Base-by-base conservation (phyloP, 2,888 invertebrate species). In the Gymnosoma rotundatum region DNA sequence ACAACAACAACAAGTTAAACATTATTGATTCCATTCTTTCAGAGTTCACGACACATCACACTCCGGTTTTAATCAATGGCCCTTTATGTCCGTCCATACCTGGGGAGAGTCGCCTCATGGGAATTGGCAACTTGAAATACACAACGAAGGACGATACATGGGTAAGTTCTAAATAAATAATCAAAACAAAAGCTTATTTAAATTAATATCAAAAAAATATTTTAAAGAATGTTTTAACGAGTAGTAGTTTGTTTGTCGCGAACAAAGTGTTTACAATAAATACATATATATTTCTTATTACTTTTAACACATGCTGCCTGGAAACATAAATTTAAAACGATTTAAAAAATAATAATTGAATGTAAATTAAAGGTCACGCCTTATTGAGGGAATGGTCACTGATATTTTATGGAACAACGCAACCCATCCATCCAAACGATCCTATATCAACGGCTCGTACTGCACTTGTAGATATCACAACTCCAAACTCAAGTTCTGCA, bases 51-150 rank as follows among this genome's bases (percentile, higher is more conserved):
- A 99, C 92, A 95, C 95, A 67, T 98, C 98, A 14, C 94, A 97
- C 72, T 94, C 97, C 70, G 99, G 99, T 58, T 99, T 99, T 93
- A 96, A 95, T 91, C 96, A 97, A 88, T 99, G 99, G 99, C 99
- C 99, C 75, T 99, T 99, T 93, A 99, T 99, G 99, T 98, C 98
- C 63, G 98, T 97, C 83, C 99, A 99, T 93, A 97, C 96, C 91
- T 99, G 99, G 99, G 99, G 99, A 21, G 99, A 99, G 92, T 94
- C 95, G 42, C 98, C 99, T 0, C 95, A 96, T 86, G 99, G 99
- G 58, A 94, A 95, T 86, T 99, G 99, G 99, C 96, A 96, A 89
- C 94, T 99, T 83, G 98, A 98, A 93, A 97, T 99, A 83, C 98
- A 98, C 92, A 98, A 98, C 92, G 97, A 98, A 93, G 98, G 98